phyloP scores from a whole-genome alignment of 1,140 invertebrate genomes.

The Aethina tumida region DNA sequence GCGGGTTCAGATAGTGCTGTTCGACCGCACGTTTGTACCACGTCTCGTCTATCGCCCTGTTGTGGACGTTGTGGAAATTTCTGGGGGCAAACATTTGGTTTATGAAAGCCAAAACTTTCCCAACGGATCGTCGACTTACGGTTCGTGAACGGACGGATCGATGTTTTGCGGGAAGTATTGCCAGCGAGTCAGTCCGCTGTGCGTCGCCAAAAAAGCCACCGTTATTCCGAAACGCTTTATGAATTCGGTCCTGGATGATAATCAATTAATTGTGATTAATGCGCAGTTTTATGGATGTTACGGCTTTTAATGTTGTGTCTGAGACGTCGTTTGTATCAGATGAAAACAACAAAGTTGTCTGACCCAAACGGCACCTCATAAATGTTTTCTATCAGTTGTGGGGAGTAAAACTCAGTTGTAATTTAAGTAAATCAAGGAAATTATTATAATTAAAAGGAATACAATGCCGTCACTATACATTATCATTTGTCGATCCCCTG shows the following conservation, averaged over 20 bases:
- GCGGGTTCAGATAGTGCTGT: constrained; percentile 66
- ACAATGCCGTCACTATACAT: too few relatives aligned
- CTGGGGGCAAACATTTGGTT: constrained; percentile 39
- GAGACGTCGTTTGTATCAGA: background rate
- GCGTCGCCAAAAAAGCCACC: constrained; percentile 77
- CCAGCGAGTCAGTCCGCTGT: constrained; percentile 82
- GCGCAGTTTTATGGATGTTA: too few relatives aligned
- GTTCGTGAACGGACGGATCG: constrained; percentile 21
- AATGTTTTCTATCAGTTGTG: too few relatives aligned
- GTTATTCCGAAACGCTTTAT: constrained; percentile 75
- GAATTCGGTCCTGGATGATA: constrained; percentile 48
- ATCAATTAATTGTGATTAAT: background rate
- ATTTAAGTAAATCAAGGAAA: too few relatives aligned
- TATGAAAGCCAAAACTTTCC: too few relatives aligned
- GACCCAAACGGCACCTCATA: too few relatives aligned
- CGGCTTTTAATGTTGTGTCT: background rate
- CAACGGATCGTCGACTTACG: constrained; percentile 19
- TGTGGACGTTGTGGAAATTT: constrained; percentile 68
- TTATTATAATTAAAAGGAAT: too few relatives aligned
- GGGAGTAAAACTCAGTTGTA: too few relatives aligned
- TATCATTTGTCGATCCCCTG: too few relatives aligned
- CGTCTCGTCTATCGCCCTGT: constrained; percentile 77
- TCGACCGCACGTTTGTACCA: constrained; percentile 92
- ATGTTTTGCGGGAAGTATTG: constrained; percentile 56
- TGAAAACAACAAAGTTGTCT: background rate